Evolutionary conservation across 2,797 vertebrate genomes (phyloP).

Genomic region (Basileuterus tristriatus): DNA sequence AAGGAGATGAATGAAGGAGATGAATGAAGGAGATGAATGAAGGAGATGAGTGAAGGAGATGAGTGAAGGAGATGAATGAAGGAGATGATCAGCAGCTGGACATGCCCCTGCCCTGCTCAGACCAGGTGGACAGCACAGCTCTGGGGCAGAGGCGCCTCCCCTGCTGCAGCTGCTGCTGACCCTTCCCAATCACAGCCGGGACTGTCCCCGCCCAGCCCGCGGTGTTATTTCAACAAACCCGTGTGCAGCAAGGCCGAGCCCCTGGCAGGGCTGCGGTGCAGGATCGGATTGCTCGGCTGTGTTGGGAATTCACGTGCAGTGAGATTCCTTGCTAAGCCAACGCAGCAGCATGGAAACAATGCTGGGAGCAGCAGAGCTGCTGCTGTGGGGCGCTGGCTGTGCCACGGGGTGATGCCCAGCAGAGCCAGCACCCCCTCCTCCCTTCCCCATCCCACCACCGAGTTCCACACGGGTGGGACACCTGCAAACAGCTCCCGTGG

Average conservation of each 20-base stretch:
- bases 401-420: fast-evolving
- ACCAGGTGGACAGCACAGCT: not conserved
- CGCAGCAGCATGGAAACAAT: not conserved
- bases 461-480: not conserved
- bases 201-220: not conserved
- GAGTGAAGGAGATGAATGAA: too few species aligned
- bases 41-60: too few species aligned
- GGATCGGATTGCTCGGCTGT: not conserved
- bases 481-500: not conserved
- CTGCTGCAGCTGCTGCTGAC: not conserved
- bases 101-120: fast-evolving
- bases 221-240: not conserved
- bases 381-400: not conserved
- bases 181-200: not conserved
- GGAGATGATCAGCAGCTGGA: too few species aligned
- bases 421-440: not conserved
- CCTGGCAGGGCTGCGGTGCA: not conserved
- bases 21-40: not conserved
- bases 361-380: not conserved
- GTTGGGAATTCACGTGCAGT: not conserved
- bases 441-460: not conserved
- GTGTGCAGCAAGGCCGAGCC: not conserved
- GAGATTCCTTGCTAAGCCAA: not conserved
- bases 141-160: not conserved
- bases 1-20: not conserved